Conservation (phyloP, 1,140 invertebrate genomes). For the Coptotermes formosanus region DNA sequence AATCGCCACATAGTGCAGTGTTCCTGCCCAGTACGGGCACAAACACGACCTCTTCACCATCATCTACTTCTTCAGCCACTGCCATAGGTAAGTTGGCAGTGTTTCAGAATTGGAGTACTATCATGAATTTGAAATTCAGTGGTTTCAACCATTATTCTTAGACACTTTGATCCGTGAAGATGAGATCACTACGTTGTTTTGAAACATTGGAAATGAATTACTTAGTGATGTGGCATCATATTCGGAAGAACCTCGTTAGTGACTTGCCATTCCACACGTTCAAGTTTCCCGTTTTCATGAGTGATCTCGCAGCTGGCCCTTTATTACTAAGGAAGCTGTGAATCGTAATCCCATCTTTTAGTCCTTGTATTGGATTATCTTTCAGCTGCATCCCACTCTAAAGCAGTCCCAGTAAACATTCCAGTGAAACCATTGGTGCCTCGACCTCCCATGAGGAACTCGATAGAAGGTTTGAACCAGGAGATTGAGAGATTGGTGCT, state of each 20-base stretch:
- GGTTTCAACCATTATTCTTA: too few relatives aligned
- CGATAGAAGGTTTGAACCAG: slow-evolving; percentile 81
- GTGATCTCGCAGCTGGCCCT: not conserved
- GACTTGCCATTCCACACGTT: not conserved
- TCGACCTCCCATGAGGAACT: slow-evolving; percentile 69
- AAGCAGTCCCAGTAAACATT: slow-evolving; percentile 58
- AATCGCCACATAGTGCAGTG: not conserved
- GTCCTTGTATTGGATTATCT: not conserved
- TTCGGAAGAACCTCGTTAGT: too few relatives aligned
- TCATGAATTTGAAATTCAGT: too few relatives aligned
- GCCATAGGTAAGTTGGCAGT: not conserved
- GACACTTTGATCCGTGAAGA: too few relatives aligned
- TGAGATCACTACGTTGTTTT: too few relatives aligned
- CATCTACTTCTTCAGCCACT: not conserved
- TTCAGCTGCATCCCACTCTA: slow-evolving; percentile 42
- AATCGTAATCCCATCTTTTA: not conserved
- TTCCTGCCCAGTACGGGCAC: slow-evolving; percentile 34
- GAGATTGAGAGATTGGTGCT: slow-evolving; percentile 75
- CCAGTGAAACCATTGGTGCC: slow-evolving; percentile 44
- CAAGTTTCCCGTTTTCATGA: not conserved
- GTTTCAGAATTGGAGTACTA: too few relatives aligned
- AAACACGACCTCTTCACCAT: slow-evolving; percentile 40
- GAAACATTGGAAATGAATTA: too few relatives aligned
- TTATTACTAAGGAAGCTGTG: not conserved
- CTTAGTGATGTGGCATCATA: too few relatives aligned